Evolutionary conservation across 2,113 vertebrate species (phyloP), one percentile per base, ranked within the genome.

Genomic region (Pholis gunnellus): DNA sequence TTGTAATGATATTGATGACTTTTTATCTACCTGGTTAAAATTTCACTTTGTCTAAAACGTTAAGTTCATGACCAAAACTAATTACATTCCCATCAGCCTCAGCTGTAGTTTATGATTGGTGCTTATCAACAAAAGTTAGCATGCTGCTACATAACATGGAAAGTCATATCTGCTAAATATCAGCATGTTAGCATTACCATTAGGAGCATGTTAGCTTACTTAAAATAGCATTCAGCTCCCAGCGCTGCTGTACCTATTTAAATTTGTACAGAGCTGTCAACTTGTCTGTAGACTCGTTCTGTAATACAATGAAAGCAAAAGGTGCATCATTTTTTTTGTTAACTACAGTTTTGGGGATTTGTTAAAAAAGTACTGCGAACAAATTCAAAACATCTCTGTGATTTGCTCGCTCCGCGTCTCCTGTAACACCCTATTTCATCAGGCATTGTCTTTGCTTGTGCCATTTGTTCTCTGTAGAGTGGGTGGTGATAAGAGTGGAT

Each of bases 401-500:
- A 61, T 68, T 38, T 68, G 9, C 10, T 22, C 38, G 1, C 29
- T 36, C 11, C 15, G 44, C 1, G 15, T 65, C 65, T 67, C 40
- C 4, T 17, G 0, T 13, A 27, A 48, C 11, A n/a, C 34, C 9
- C 25, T 15, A 57, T 72, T 72, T 65, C 72, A 66, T 52, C 78
- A 77, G 6, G 2, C 18, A 59, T 61, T 9, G 48, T 74, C 13
- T 74, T 71, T 52, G 10, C 7, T 59, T 40, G 22, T 5, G 6
- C 56, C 36, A 52, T 72, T 60, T 68, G 38, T 76, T 75, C 40
- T 54, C 42, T 54, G 1, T 44, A 38, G 20, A 60, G 64, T 25
- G 61, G 2, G 2, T 27, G 0, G 6, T 48, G 29, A 76, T 65
- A 34, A n/a, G 63, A 18, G 42, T 13, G 54, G 69, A 66, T 81